Evolutionary conservation across 2,888 invertebrate species (phyloP).

Genomic region (Synergus laeviventris): DNA sequence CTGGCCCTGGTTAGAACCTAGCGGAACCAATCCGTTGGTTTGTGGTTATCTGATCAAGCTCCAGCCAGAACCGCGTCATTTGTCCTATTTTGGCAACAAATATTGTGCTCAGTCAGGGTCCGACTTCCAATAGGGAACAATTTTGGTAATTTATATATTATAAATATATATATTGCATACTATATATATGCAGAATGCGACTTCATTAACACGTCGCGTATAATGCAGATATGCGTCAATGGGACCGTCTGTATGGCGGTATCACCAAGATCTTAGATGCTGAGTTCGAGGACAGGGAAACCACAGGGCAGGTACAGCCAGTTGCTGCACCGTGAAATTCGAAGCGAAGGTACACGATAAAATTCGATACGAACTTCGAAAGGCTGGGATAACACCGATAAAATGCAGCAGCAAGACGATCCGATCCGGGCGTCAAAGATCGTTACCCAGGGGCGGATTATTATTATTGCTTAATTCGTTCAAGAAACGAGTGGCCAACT

Average conservation of each 20-base stretch:
- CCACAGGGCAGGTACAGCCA: slow-evolving; percentile 36
- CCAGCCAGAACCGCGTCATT: too few relatives aligned
- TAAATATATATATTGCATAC: too few relatives aligned
- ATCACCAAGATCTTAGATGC: slow-evolving; percentile 48
- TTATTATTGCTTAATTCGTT: slow-evolving; percentile 33
- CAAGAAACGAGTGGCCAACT: slow-evolving; percentile 13
- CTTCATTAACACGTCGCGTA: slow-evolving; percentile 52
- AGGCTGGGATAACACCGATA: slow-evolving; percentile 28
- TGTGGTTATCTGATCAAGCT: too few relatives aligned
- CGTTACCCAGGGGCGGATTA: slow-evolving; percentile 30
- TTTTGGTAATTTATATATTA: too few relatives aligned
- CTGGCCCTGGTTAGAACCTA: too few relatives aligned
- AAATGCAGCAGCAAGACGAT: slow-evolving; percentile 35
- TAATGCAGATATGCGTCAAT: slow-evolving; percentile 47
- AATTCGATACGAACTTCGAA: slow-evolving; percentile 42
- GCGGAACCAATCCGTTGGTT: too few relatives aligned
- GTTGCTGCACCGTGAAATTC: slow-evolving; percentile 46
- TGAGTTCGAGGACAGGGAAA: slow-evolving; percentile 38
- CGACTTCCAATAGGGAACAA: too few relatives aligned
- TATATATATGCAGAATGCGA: slow-evolving; percentile 41
- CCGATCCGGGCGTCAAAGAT: slow-evolving; percentile 11
- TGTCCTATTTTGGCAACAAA: too few relatives aligned
- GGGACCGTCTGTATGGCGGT: slow-evolving; percentile 47
- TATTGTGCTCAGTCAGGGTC: too few relatives aligned
- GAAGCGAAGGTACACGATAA: slow-evolving; percentile 46